Conservation (phyloP, 37 sponge, comb jelly and placozoan genomes). For the Halichondria panicea region DNA sequence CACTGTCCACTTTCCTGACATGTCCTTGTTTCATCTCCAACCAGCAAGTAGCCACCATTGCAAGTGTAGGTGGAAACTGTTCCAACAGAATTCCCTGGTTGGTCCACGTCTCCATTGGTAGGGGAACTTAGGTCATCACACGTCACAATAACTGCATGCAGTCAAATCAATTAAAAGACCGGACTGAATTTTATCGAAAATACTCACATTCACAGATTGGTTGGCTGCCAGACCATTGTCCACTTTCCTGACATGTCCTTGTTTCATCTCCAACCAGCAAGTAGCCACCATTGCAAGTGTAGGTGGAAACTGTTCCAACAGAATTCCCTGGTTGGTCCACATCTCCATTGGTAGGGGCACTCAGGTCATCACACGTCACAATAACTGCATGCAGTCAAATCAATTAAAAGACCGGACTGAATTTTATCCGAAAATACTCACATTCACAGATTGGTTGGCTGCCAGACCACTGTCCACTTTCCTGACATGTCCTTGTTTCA, state of each 20-base stretch:
- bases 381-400: not conserved
- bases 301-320: conserved; percentile 37
- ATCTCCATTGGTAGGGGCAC: conserved; percentile 29
- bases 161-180: not conserved
- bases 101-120: conserved; percentile 12
- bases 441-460: conserved; percentile 52
- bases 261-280: conserved; percentile 32
- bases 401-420: no score
- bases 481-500: conserved; percentile 28
- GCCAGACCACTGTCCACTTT: conserved; percentile 62
- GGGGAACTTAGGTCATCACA: conserved; percentile 41
- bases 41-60: conserved; percentile 14
- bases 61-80: conserved; percentile 23
- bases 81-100: conserved; percentile 1
- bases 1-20: conserved; percentile 37
- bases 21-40: not conserved
- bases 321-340: not conserved
- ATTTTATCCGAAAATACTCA: conserved; percentile 11
- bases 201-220: conserved; percentile 24
- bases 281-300: conserved; percentile 54
- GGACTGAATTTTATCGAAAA: conserved; percentile 1
- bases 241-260: conserved; percentile 35
- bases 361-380: conserved; percentile 39
- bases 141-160: conserved; percentile 4
- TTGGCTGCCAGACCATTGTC: conserved; percentile 29